Evolutionary conservation across 2,888 invertebrate species (phyloP).

Genomic region (Gastrophysa polygoni): DNA sequence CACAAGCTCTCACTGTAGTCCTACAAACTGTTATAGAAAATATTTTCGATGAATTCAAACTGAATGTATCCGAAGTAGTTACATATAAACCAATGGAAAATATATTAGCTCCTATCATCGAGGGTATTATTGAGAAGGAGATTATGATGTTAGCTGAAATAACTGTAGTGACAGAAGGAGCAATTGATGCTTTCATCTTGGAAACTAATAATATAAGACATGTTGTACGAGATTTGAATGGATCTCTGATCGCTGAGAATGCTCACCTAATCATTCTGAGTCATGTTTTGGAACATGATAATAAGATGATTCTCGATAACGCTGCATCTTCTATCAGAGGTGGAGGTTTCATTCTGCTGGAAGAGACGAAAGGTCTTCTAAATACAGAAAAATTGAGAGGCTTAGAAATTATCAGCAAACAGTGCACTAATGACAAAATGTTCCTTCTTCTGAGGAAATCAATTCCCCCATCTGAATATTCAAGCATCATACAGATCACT

Average conservation of each 20-base stretch:
- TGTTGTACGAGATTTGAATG: constrained; percentile 66
- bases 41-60: constrained; percentile 66
- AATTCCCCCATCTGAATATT: constrained; percentile 45
- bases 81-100: constrained; percentile 69
- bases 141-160: constrained; percentile 62
- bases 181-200: constrained; percentile 62
- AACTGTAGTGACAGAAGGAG: constrained; percentile 58
- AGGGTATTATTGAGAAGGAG: constrained; percentile 73
- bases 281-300: constrained; percentile 67
- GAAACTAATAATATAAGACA: constrained; percentile 69
- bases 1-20: constrained; percentile 70
- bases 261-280: constrained; percentile 71
- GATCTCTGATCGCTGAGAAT: constrained; percentile 68
- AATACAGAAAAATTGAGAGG: constrained; percentile 55
- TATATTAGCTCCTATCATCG: constrained; percentile 66
- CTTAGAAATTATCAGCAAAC: constrained; percentile 66
- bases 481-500: constrained; percentile 70
- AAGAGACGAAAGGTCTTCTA: constrained; percentile 67
- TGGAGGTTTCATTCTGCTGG: constrained; percentile 75
- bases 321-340: constrained; percentile 68
- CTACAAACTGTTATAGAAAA: constrained; percentile 84
- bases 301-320: constrained; percentile 61
- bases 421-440: constrained; percentile 67
- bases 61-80: constrained; percentile 76
- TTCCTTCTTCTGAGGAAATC: constrained; percentile 71